phyloP scores from a whole-genome alignment of 2,888 invertebrate species.

The Furcula furcula region DNA sequence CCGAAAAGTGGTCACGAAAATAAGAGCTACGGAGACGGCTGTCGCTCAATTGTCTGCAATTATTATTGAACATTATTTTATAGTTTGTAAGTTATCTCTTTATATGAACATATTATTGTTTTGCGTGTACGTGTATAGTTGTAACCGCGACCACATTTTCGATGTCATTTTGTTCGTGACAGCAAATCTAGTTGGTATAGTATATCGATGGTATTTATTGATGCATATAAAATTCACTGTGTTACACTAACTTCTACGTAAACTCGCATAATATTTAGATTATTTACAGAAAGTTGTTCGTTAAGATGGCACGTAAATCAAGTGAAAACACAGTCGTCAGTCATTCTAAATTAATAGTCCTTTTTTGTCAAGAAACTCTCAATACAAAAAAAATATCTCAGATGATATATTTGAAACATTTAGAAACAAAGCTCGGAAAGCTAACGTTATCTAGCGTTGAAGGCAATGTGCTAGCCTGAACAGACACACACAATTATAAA shows the following conservation, averaged over 20 bases:
- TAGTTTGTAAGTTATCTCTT: too few relatives aligned
- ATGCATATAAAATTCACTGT: slow-evolving; percentile 70
- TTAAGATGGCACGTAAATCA: slow-evolving; percentile 55
- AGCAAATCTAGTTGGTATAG: too few relatives aligned
- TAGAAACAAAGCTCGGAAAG: slow-evolving; percentile 47
- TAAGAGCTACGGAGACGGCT: too few relatives aligned
- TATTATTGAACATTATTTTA: too few relatives aligned
- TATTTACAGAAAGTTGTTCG: slow-evolving; percentile 64
- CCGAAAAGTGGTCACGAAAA: too few relatives aligned
- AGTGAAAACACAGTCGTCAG: slow-evolving; percentile 1
- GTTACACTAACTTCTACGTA: slow-evolving; percentile 49
- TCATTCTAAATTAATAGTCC: background rate
- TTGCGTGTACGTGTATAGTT: too few relatives aligned
- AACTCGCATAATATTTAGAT: slow-evolving; percentile 31
- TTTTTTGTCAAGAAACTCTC: slow-evolving; percentile 5
- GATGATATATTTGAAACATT: slow-evolving; percentile 13
- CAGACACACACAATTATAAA: slow-evolving; percentile 14
- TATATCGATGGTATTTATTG: too few relatives aligned
- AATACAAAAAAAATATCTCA: slow-evolving; percentile 22
- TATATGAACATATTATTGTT: too few relatives aligned
- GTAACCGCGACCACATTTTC: too few relatives aligned
- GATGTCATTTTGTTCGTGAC: too few relatives aligned
- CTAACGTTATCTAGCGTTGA: slow-evolving; percentile 32
- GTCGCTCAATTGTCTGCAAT: too few relatives aligned
- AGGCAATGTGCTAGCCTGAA: slow-evolving; percentile 30